These are phyloP conservation scores for Argyrosomus japonicus DNA, from an alignment of 2,113 vertebrate genomes.

Conservation along the genomic window DNA sequence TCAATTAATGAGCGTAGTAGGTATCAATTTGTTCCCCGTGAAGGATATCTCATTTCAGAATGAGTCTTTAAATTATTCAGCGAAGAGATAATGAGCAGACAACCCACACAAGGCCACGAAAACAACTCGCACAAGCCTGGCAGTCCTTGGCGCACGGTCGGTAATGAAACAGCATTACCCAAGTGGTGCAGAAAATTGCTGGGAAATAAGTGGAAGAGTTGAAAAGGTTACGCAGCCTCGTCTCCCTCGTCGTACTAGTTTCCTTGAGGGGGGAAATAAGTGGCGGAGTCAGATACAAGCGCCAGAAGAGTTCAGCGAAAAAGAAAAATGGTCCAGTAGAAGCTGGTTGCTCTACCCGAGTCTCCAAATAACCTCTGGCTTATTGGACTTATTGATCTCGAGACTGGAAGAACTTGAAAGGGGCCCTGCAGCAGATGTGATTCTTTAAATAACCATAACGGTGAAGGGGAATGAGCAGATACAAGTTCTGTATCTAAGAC, in stretches of 20 bases:
- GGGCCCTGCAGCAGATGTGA: neutral
- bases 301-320: neutral
- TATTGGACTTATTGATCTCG: slow-evolving; percentile 15
- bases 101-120: slow-evolving; percentile 54
- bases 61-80: slow-evolving; percentile 50
- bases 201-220: slow-evolving; percentile 23
- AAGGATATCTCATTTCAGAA: slow-evolving; percentile 40
- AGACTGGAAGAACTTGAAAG: neutral
- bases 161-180: slow-evolving; percentile 33
- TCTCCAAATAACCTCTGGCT: slow-evolving; percentile 19
- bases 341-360: neutral
- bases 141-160: neutral
- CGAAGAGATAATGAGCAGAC: slow-evolving; percentile 46
- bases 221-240: slow-evolving; percentile 21
- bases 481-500: neutral
- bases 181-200: slow-evolving; percentile 25
- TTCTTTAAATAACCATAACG: neutral
- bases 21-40: slow-evolving; percentile 38
- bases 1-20: slow-evolving; percentile 17
- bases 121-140: slow-evolving; percentile 37
- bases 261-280: neutral
- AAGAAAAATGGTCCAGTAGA: neutral
- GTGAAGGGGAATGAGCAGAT: neutral
- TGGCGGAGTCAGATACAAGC: neutral
- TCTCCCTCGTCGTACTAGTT: neutral